Evolutionary conservation across 2,113 vertebrate species (phyloP), one percentile per base, ranked within the genome.

Genomic region (Muntiacus muntjak): DNA sequence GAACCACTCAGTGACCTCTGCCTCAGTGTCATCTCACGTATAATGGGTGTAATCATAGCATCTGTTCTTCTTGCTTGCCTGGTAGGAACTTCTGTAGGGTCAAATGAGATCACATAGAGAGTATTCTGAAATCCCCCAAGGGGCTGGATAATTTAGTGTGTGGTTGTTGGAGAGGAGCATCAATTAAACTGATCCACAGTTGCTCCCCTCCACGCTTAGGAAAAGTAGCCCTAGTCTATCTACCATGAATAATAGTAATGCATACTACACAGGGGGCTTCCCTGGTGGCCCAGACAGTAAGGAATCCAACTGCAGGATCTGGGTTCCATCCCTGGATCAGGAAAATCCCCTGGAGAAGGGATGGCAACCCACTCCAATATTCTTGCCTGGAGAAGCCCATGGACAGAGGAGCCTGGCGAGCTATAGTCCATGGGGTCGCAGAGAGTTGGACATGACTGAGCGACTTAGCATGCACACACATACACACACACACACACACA

Each of bases 381-480:
- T 71, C 67, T 71, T 71, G 19, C 67, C 67, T 71, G n/a, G n/a
- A 71, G 19, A 23, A 71, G 19, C 19, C 19, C 67, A 71, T 71
- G 19, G 67, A 71, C n/a, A 40, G 19, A 71, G 67, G n/a, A 71
- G 9, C 67, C 67, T 71, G 1, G 67, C 0, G 10, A 40, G 19
- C 67, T 71, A 71, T 23, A 71, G 67, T 71, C 19, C n/a, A 71
- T 40, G 67, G 67, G 19, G 67, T 71, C 2, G 0, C 67, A 71
- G 67, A 36, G 17, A 71, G n/a, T 1, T 71, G 67, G 19, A 40
- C 67, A 12, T 40, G 67, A 71, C n/a, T 71, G n/a, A 40, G 67
- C 1, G 0, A 71, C 67, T 71, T 71, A 12, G n/a, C n/a, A 23
- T 71, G 64, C 3, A 1, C 6, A 0, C 14, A 3, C 30, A 1